Evolutionary conservation across 1,140 invertebrate genomes (phyloP).

Genomic region (Anastrepha ludens): DNA sequence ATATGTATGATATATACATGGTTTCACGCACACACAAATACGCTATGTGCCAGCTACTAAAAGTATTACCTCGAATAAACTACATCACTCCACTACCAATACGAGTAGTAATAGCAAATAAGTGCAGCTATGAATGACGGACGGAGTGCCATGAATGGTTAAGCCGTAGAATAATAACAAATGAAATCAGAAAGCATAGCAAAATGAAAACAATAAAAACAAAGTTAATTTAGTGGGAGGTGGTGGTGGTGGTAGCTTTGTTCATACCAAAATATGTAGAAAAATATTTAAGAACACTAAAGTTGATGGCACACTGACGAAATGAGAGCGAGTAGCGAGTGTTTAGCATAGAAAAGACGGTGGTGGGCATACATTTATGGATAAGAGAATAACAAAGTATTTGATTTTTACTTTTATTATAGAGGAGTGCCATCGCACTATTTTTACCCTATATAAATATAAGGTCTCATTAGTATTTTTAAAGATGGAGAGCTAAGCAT

Average conservation of each 20-base stretch:
- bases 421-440: too few species aligned
- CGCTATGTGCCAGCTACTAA: background rate
- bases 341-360: background rate
- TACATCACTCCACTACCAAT: background rate
- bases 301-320: background rate
- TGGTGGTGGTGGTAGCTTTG: background rate
- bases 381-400: background rate
- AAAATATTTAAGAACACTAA: background rate
- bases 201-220: background rate
- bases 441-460: too few species aligned
- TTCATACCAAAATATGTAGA: background rate
- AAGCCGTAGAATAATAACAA: constrained; percentile 11
- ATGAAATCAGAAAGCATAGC: background rate
- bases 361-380: too few species aligned
- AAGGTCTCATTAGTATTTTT: too few species aligned
- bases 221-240: constrained; percentile 7
- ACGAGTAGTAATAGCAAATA: background rate
- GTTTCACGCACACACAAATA: background rate
- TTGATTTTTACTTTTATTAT: too few species aligned
- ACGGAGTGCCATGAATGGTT: background rate
- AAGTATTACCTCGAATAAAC: background rate
- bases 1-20: background rate
- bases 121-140: constrained; percentile 32
- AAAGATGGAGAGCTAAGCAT: too few species aligned
- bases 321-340: too few species aligned